A percentile compares a stretch with the other conserved stretches of the same genome.
phyloP scores from a whole-genome alignment of 1,140 invertebrate species.

The Delia radicum region DNA sequence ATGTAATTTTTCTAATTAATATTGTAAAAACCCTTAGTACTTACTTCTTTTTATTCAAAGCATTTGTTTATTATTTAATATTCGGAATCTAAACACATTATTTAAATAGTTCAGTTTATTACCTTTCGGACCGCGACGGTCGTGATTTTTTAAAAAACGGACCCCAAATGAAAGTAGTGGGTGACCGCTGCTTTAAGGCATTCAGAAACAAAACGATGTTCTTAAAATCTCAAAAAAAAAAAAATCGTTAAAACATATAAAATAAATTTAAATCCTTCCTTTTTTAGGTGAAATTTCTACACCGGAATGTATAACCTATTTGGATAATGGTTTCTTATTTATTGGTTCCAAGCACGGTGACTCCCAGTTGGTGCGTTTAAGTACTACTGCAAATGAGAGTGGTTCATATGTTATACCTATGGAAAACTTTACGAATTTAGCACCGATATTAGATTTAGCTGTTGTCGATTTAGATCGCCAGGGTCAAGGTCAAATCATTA shows the following conservation, averaged over 20 bases:
- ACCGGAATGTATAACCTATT: constrained; percentile 97
- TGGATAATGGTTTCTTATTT: constrained; percentile 98
- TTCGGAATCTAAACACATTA: no score
- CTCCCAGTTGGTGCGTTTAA: constrained; percentile 92
- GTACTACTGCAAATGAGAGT: constrained; percentile 79
- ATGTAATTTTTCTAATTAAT: no score
- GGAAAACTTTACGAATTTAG: constrained; percentile 96
- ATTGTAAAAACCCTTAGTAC: no score
- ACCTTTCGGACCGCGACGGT: no score
- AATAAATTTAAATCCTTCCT: background rate
- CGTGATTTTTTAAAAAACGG: no score
- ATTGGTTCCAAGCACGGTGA: constrained; percentile 96
- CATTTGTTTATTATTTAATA: no score
- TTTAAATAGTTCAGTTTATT: no score
- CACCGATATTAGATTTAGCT: constrained; percentile 97
- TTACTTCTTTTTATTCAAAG: no score
- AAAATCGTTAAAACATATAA: background rate
- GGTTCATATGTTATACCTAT: constrained; percentile 90
- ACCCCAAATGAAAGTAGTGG: no score
- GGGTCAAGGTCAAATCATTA: constrained; percentile 97
- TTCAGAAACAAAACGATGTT: no score
- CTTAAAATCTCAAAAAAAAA: no score
- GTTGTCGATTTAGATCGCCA: constrained; percentile 95
- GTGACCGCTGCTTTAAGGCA: no score
- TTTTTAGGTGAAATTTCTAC: constrained; percentile 84